phyloP scores from a whole-genome alignment of 2,888 invertebrate species.

The Drosophila anceps region DNA sequence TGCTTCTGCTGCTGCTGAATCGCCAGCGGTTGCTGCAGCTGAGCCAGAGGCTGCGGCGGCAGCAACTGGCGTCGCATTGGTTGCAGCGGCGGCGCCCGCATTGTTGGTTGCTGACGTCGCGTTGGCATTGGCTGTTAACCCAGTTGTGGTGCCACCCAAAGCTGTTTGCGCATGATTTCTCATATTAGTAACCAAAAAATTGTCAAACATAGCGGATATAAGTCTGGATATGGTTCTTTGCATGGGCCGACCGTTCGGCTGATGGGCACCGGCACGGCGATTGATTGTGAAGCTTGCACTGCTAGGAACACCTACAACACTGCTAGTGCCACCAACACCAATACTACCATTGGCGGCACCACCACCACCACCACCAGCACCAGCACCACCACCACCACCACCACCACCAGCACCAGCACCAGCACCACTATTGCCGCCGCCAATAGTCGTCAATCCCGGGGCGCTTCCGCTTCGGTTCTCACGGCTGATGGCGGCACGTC shows the following conservation, averaged over 20 bases:
- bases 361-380: slow-evolving; percentile 25
- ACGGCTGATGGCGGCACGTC: slow-evolving; percentile 41
- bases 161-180: slow-evolving; percentile 69
- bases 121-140: neutral
- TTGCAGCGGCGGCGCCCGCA: neutral
- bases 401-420: slow-evolving; percentile 5
- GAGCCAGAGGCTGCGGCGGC: neutral
- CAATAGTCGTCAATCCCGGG: slow-evolving; percentile 36
- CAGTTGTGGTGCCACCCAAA: slow-evolving; percentile 26
- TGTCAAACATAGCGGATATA: slow-evolving; percentile 49
- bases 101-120: slow-evolving; percentile 7
- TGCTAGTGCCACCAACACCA: slow-evolving; percentile 21
- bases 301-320: neutral
- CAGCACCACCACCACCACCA: slow-evolving; percentile 20
- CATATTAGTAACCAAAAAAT: slow-evolving; percentile 62
- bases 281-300: slow-evolving; percentile 19
- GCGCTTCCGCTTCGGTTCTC: slow-evolving; percentile 32
- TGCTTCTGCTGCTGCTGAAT: neutral
- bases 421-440: slow-evolving; percentile 34
- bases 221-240: slow-evolving; percentile 45
- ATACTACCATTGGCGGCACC: no score
- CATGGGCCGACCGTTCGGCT: slow-evolving; percentile 21
- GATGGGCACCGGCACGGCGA: slow-evolving; percentile 23
- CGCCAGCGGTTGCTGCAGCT: neutral
- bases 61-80: neutral